phyloP scores from a whole-genome alignment of 2,113 vertebrate genomes.

The Rhodinocichla rosea region DNA sequence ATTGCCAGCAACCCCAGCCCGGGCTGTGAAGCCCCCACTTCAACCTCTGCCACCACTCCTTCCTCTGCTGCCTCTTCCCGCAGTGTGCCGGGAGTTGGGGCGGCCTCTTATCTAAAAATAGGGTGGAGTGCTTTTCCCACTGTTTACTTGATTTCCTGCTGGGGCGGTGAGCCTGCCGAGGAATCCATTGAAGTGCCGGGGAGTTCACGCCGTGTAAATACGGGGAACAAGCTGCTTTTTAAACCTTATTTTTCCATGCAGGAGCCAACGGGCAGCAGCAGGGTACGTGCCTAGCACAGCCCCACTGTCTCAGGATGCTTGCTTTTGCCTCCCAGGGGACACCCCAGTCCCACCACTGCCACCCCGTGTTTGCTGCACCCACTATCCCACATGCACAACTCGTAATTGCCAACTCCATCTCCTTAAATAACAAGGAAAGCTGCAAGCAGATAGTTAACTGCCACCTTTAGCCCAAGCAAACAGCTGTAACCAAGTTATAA shows the following conservation, averaged over 20 bases:
- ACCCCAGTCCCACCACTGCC: neutral
- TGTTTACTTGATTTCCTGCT: conserved; percentile 59
- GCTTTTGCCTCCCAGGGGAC: neutral
- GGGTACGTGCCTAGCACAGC: neutral
- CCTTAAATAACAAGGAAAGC: neutral
- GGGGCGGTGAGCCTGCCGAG: conserved; percentile 6
- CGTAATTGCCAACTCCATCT: neutral
- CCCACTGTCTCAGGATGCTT: neutral
- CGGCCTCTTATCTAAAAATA: conserved; percentile 18
- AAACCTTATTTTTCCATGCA: neutral
- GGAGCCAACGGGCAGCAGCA: neutral
- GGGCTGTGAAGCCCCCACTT: neutral
- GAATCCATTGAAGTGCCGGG: conserved; percentile 5
- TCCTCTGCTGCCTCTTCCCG: neutral
- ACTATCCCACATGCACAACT: neutral
- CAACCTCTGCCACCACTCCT: neutral
- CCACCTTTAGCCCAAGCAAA: conserved; percentile 34
- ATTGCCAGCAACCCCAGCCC: neutral
- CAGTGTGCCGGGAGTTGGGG: rapidly evolving
- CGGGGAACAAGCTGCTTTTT: neutral
- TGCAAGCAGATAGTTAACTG: neutral
- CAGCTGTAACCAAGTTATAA: conserved; percentile 44
- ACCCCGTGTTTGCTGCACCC: neutral
- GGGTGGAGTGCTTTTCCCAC: conserved; percentile 51
- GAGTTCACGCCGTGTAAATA: conserved; percentile 1